Evolutionary conservation across 2,888 invertebrate species (phyloP), one percentile per base, ranked within the genome.

Genomic region (Chrysolina americana): DNA sequence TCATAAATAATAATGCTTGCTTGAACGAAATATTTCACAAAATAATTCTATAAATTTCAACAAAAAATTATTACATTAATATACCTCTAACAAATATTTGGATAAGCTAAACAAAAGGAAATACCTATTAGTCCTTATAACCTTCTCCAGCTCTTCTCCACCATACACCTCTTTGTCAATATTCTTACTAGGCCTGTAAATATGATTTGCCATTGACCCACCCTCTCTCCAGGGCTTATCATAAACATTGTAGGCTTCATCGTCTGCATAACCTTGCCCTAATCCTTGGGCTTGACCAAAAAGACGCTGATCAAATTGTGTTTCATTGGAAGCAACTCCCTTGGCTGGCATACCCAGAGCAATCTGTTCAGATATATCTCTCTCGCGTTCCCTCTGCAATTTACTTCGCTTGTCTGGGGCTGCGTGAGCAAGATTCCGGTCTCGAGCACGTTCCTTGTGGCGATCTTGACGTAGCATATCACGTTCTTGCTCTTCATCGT

Each of bases 351-450:
- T 89, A 0, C 99, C 99, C 15, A 99, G 91, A 0, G 99, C 99
- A 80, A 99, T 99, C 89, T 99, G 98, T 86, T 99, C 99, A 10
- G 98, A 98, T 74, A 99, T 98, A 85, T 99, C 99, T 4, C 99
- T 92, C 82, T 99, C 99, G 2, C 98, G 91, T 84, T 97, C 96
- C 56, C 95, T 92, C 83, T 96, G 96, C 71, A 98, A 87, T 82
- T 97, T 95, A 0, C 96, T 92, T 88, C 96, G 92, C 86, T 98
- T 98, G 84, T 99, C 98, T 0, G 98, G 98, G 0, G 97, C 98
- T 1, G 98, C 97, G 70, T 98, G 91, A 0, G 97, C 94, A 36
- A 99, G 89, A 88, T 99, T 99, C 68, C 98, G 90, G 76, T 99
- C 98, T 8, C 98, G 90, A 76, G 97, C 96, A 15, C 98, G 89